Evolutionary conservation across 2,888 invertebrate genomes (phyloP), one percentile per base, ranked within the genome.

Genomic region (Drosophila pullipes): DNA sequence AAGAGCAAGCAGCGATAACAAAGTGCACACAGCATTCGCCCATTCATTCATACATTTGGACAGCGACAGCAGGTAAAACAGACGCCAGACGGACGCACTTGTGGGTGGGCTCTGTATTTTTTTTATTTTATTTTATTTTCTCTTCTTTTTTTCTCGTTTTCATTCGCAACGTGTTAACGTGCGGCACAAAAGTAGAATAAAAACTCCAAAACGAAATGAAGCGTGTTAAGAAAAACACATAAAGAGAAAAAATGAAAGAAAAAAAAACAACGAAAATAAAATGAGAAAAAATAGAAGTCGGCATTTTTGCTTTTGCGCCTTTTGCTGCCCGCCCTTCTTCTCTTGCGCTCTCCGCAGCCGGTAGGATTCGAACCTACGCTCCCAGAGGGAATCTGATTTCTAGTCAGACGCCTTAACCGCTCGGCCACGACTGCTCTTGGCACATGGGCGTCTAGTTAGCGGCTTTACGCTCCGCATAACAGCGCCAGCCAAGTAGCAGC

Each of bases 351-450:
- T 35, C 63, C 78, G 78, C 78, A 79, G 78, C 66, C 78, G 78
- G 78, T 91, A 92, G 92, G 92, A 92, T 91, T 91, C 91, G 91
- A 92, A 92, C 91, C 92, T 91, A 92, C 91, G 91, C 92, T 91
- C 91, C 91, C 91, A 91, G 91, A 92, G 92, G 91, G 92, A 92
- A 91, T 91, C 91, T 91, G 92, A 91, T 92, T 91, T 91, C 91
- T 91, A 92, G 91, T 92, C 91, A 92, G 92, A 91, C 91, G 92
- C 91, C 92, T 92, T 92, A 92, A 92, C 91, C 92, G 91, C 92
- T 92, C 91, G 92, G 92, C 92, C 92, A 91, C 92, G 91, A 85
- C 92, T 92, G 92, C 92, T 81, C 66, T 63, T 79, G 66, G 54
- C 44, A 25, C 31, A 54, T 33, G 30, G 28, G 57, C 58, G 74